These are phyloP conservation scores for Triplophysa dalaica DNA, from an alignment of 2,113 vertebrate species.

Conservation along the genomic window DNA sequence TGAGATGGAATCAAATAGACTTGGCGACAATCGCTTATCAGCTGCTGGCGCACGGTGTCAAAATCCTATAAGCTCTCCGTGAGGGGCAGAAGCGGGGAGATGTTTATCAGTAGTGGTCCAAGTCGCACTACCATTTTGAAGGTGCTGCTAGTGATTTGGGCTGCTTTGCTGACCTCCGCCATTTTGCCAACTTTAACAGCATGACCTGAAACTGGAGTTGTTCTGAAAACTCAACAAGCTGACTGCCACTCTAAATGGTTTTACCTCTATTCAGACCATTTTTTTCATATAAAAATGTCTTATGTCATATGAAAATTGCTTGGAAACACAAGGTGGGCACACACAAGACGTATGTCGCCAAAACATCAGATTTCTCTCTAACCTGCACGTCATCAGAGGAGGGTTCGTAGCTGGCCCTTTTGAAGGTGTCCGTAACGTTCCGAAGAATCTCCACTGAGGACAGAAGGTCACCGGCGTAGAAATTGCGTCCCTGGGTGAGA, in stretches of 20 bases:
- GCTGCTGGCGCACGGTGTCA: slow-evolving; percentile 29
- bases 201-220: neutral
- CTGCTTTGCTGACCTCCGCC: neutral
- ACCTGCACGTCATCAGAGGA: slow-evolving; percentile 98
- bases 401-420: slow-evolving; percentile 94
- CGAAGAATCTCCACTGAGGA: slow-evolving; percentile 97
- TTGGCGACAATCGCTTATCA: slow-evolving; percentile 61
- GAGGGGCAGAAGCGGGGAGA: slow-evolving; percentile 1
- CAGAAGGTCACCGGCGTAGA: slow-evolving; percentile 95
- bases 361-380: slow-evolving; percentile 50
- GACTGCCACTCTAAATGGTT: neutral
- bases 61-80: slow-evolving; percentile 46
- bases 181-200: neutral
- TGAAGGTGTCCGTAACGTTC: slow-evolving; percentile 97
- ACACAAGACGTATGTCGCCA: too few relatives aligned
- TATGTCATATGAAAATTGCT: too few relatives aligned
- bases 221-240: too few relatives aligned
- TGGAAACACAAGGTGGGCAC: too few relatives aligned
- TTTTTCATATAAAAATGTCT: too few relatives aligned
- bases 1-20: slow-evolving; percentile 59
- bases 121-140: slow-evolving; percentile 6
- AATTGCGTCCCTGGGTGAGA: slow-evolving; percentile 95
- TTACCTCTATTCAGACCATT: neutral
- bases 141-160: neutral
- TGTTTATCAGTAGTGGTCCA: slow-evolving; percentile 16